phyloP scores from a whole-genome alignment of 2,888 invertebrate species.

The Schizaphis graminum region DNA sequence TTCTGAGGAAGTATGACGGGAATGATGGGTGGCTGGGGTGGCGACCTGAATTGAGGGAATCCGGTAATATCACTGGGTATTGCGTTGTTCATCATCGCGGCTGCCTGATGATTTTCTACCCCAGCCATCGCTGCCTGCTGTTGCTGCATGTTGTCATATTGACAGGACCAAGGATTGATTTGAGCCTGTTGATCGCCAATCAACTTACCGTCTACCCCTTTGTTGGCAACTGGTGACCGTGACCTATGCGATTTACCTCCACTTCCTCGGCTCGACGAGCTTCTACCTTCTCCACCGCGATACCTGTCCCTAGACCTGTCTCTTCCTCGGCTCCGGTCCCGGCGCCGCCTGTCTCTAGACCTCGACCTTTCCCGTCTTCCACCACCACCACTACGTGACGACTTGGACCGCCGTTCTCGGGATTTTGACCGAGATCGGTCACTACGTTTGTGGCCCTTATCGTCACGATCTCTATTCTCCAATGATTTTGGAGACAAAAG shows the following conservation, averaged over 20 bases:
- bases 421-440: constrained; percentile 68
- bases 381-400: constrained; percentile 71
- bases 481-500: constrained; percentile 20
- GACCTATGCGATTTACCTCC: constrained; percentile 65
- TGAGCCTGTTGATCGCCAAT: background rate
- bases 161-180: constrained; percentile 30
- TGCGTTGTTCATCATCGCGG: background rate
- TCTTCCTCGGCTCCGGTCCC: constrained; percentile 72
- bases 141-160: constrained; percentile 6
- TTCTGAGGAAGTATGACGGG: background rate
- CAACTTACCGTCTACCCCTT: background rate
- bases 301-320: constrained; percentile 68
- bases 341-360: constrained; percentile 72
- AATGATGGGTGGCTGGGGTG: constrained; percentile 36
- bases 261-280: constrained; percentile 39
- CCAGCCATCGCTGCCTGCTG: background rate
- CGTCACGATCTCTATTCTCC: constrained; percentile 48
- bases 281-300: constrained; percentile 23
- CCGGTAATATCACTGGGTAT: background rate
- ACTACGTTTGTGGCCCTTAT: constrained; percentile 42
- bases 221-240: constrained; percentile 44
- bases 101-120: background rate
- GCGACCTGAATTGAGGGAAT: constrained; percentile 21
- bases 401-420: constrained; percentile 74
- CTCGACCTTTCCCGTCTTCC: constrained; percentile 74